Evolutionary conservation across 2,888 invertebrate genomes (phyloP).

Genomic region (Tetragonisca angustula): DNA sequence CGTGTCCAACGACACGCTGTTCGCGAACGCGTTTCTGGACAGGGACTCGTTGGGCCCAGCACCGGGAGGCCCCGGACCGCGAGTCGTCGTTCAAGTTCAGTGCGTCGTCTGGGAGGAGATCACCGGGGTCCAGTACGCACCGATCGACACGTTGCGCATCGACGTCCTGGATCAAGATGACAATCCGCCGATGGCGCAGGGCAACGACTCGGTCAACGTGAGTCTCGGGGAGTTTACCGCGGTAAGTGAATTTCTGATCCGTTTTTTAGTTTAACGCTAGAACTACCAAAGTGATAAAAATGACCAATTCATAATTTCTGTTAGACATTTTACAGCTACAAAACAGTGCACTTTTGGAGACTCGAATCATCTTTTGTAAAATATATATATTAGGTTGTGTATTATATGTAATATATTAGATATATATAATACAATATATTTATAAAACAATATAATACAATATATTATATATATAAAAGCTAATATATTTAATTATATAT

Average conservation of each 20-base stretch:
- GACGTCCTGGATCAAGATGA: slow-evolving; percentile 85
- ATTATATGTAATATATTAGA: too few species aligned
- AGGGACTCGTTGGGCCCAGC: slow-evolving; percentile 81
- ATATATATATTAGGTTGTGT: too few species aligned
- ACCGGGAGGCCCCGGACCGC: slow-evolving; percentile 81
- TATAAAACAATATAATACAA: too few species aligned
- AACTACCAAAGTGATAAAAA: too few species aligned
- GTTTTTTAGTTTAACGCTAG: too few species aligned
- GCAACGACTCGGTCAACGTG: slow-evolving; percentile 77
- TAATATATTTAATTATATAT: too few species aligned
- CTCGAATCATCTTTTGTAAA: too few species aligned
- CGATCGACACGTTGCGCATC: slow-evolving; percentile 82
- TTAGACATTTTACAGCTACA: too few species aligned
- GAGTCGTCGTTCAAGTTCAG: slow-evolving; percentile 80
- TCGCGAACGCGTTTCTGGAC: slow-evolving; percentile 83
- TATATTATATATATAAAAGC: too few species aligned
- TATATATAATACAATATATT: too few species aligned
- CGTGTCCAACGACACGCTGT: slow-evolving; percentile 82
- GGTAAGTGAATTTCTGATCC: slow-evolving; percentile 67
- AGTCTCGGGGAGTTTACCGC: slow-evolving; percentile 77
- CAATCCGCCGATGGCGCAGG: slow-evolving; percentile 83
- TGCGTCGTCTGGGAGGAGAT: slow-evolving; percentile 83
- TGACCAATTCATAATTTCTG: too few species aligned
- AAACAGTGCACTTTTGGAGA: too few species aligned
- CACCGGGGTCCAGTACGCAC: slow-evolving; percentile 78